Evolutionary conservation across 1,140 invertebrate species (phyloP).

Genomic region (Aphis gossypii): DNA sequence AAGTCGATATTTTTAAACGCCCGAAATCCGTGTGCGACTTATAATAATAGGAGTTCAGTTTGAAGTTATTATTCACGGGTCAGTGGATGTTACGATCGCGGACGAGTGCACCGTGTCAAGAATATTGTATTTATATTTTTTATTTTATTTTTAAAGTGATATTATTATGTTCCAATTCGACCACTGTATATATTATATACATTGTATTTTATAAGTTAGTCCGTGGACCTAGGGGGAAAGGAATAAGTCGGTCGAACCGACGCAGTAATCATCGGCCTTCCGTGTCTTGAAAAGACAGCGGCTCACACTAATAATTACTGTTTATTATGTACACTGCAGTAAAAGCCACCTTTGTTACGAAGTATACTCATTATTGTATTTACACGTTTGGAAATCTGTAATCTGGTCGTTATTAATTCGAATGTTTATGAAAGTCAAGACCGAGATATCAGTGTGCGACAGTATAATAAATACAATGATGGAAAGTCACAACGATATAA

Average conservation of each 20-base stretch:
- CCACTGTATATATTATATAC: not conserved
- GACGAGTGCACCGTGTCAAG: not conserved
- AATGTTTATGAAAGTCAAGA: not conserved
- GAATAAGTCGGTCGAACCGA: not conserved
- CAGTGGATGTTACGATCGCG: not conserved
- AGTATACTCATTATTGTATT: not conserved
- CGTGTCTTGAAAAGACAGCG: not conserved
- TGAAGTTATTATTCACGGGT: not conserved
- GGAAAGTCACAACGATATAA: not conserved
- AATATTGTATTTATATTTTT: not conserved
- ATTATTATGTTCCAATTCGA: not conserved
- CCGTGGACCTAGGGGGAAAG: not conserved
- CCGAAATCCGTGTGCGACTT: not conserved
- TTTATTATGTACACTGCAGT: not conserved
- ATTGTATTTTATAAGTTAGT: not conserved
- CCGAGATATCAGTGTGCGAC: not conserved
- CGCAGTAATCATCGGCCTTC: not conserved
- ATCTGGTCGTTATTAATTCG: not conserved
- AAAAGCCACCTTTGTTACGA: not conserved
- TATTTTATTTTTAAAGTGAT: not conserved
- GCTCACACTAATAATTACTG: not conserved
- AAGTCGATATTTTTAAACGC: not conserved
- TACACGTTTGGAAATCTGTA: not conserved
- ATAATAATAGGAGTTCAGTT: not conserved
- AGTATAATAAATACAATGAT: not conserved